Conservation (phyloP, 2,113 vertebrate genomes). For the Tragelaphus strepsiceros region DNA sequence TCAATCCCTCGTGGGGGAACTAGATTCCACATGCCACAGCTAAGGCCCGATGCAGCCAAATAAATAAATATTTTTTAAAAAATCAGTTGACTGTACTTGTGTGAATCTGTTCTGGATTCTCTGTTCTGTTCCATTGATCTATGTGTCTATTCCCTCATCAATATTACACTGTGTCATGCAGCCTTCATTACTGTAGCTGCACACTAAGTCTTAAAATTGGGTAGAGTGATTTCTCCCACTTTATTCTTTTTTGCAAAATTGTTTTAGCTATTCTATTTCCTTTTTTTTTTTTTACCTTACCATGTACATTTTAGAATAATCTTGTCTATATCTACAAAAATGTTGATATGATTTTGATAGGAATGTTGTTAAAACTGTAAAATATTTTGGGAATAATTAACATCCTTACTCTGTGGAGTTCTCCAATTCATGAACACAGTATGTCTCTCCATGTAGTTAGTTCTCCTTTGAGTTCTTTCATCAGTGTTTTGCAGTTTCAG, state of each 20-base stretch:
- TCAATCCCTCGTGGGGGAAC: not conserved
- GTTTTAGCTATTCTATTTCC: not conserved
- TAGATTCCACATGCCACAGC: not conserved
- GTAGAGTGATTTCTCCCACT: not conserved
- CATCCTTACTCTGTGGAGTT: not conserved
- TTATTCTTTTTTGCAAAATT: not conserved
- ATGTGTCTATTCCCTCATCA: not conserved
- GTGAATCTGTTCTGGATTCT: not conserved
- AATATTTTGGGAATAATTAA: not conserved
- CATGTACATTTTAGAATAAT: not conserved
- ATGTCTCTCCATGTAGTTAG: not conserved
- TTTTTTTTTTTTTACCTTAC: not conserved
- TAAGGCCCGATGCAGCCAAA: not conserved
- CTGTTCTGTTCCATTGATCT: not conserved
- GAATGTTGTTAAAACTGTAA: not conserved
- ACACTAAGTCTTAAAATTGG: not conserved
- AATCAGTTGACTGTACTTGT: not conserved
- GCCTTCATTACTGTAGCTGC: not conserved
- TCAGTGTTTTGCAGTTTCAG: not conserved
- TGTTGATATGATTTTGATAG: not conserved
- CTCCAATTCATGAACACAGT: not conserved
- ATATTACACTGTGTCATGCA: not conserved
- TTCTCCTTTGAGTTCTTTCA: not conserved
- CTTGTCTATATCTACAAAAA: not conserved
- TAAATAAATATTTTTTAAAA: not conserved